A percentile compares a stretch with the other conserved stretches of the same genome.
Conservation (phyloP, 2,797 vertebrate genomes). For the Rhinella marina region DNA sequence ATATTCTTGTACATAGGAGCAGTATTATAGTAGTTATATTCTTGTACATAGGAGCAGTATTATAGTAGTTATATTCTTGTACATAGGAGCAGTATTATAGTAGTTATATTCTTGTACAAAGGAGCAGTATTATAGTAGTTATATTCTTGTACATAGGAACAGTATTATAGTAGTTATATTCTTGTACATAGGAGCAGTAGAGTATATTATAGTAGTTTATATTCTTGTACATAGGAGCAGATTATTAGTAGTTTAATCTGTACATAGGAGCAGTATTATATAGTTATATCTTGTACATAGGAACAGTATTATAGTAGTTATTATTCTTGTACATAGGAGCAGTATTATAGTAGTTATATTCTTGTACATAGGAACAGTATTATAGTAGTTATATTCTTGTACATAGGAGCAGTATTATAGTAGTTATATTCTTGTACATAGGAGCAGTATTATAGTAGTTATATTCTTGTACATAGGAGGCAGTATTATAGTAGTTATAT, state of each 20-base stretch:
- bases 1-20: too few species aligned
- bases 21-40: too few species aligned
- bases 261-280: too few species aligned
- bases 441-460: not conserved
- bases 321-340: constrained; percentile 7
- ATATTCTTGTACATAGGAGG: not conserved
- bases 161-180: not conserved
- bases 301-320: constrained; percentile 4
- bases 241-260: not conserved
- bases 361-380: constrained; percentile 4
- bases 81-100: constrained; percentile 7
- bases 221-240: not conserved
- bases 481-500: not conserved
- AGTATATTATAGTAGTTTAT: constrained; percentile 14
- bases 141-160: not conserved
- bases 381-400: constrained; percentile 10
- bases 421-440: constrained; percentile 10
- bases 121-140: constrained; percentile 1
- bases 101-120: constrained; percentile 5
- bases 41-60: too few species aligned
- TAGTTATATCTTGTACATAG: constrained; percentile 1
- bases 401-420: not conserved
- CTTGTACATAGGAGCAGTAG: not conserved
- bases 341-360: constrained; percentile 14
- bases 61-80: too few species aligned